These are phyloP conservation scores for Callocephalon fimbriatum DNA, from an alignment of 2,113 vertebrate species.

Conservation along the genomic window DNA sequence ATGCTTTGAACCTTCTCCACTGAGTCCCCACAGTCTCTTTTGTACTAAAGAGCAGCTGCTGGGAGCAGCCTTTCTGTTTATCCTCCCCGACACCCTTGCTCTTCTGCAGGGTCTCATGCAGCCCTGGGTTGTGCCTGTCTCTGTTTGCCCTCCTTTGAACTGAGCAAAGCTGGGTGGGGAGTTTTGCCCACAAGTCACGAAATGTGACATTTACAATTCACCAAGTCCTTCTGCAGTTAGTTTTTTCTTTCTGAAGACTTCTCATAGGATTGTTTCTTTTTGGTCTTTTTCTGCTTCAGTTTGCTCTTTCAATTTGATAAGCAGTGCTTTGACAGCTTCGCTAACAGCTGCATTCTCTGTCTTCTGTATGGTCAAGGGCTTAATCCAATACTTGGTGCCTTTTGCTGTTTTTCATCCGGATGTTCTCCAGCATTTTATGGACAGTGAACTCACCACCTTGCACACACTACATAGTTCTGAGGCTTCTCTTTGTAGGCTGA, in stretches of 20 bases:
- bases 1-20: not conserved
- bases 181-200: not conserved
- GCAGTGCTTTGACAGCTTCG: not conserved
- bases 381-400: not conserved
- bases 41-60: not conserved
- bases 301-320: not conserved
- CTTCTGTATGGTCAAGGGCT: not conserved
- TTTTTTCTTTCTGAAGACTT: not conserved
- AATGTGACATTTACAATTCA: not conserved
- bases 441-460: not conserved
- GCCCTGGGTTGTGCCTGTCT: accelerated
- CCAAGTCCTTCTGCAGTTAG: not conserved
- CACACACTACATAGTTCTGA: not conserved
- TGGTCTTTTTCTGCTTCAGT: not conserved
- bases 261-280: not conserved
- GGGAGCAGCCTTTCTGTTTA: not conserved
- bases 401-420: not conserved
- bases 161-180: not conserved
- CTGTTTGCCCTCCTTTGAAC: not conserved
- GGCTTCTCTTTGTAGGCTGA: not conserved
- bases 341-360: not conserved
- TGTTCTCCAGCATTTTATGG: not conserved
- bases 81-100: not conserved
- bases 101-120: accelerated
- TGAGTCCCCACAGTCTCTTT: not conserved